Conservation (phyloP, 2,113 vertebrate genomes). For the Neogobius melanostomus region DNA sequence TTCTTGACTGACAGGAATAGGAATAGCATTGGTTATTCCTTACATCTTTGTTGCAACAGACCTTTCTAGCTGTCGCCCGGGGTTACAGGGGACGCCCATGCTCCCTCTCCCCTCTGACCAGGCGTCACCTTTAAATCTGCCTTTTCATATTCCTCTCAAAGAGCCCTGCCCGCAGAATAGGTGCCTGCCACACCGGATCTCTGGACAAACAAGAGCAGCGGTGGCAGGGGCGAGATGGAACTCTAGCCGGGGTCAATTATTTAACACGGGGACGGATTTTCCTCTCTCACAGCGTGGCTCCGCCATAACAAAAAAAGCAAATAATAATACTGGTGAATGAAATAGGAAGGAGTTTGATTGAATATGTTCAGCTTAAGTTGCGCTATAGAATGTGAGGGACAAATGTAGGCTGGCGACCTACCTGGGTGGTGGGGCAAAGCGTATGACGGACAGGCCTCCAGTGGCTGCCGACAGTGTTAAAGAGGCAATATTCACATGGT, state of each 20-base stretch:
- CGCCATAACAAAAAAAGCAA: constrained; percentile 6
- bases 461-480: constrained; percentile 57
- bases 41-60: constrained; percentile 54
- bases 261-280: constrained; percentile 80
- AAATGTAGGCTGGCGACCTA: constrained; percentile 37
- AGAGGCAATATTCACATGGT: constrained; percentile 80
- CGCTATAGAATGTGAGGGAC: constrained; percentile 42
- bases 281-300: constrained; percentile 75
- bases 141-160: constrained; percentile 99
- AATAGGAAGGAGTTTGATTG: constrained; percentile 1
- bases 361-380: constrained; percentile 8
- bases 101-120: constrained; percentile 77
- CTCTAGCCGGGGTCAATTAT: constrained; percentile 91
- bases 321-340: constrained; percentile 1
- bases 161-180: constrained; percentile 96
- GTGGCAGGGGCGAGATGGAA: constrained; percentile 78
- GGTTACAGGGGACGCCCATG: constrained; percentile 59
- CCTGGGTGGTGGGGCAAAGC: constrained; percentile 52
- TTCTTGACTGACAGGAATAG: no score
- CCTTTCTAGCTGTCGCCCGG: constrained; percentile 64
- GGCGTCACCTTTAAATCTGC: constrained; percentile 99
- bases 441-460: constrained; percentile 63
- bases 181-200: constrained; percentile 94
- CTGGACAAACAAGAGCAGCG: constrained; percentile 91
- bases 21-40: constrained; percentile 34